A percentile compares a stretch with the other conserved stretches of the same genome.
Conservation (phyloP, 2,888 invertebrate species). For the Aphrophora alni region DNA sequence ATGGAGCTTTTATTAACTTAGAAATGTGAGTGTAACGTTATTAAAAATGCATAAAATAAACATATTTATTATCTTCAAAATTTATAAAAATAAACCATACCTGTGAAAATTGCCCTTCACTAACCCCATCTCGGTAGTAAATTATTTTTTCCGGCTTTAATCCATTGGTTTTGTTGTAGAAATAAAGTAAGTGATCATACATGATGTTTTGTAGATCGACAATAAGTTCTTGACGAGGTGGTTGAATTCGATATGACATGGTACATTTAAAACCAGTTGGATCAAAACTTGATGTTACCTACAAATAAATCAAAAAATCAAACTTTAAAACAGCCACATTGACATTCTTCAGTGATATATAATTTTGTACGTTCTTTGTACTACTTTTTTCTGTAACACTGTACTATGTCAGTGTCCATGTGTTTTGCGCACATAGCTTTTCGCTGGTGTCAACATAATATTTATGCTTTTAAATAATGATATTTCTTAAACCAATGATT, state of each 20-base stretch:
- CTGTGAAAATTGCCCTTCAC: constrained; percentile 80
- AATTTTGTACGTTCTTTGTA: too few species aligned
- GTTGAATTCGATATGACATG: constrained; percentile 78
- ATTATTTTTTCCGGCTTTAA: constrained; percentile 68
- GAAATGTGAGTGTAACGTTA: too few species aligned
- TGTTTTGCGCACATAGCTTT: too few species aligned
- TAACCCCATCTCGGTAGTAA: constrained; percentile 82
- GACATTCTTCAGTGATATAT: too few species aligned
- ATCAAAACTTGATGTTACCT: constrained; percentile 79
- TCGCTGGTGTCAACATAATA: too few species aligned
- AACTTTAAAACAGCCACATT: too few species aligned
- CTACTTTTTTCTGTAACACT: too few species aligned
- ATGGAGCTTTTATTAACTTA: too few species aligned
- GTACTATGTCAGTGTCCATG: too few species aligned
- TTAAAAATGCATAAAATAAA: too few species aligned
- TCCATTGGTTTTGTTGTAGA: constrained; percentile 58
- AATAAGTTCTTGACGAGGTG: constrained; percentile 76
- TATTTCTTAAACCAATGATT: too few species aligned
- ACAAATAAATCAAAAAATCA: constrained; percentile 32
- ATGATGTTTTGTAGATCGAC: constrained; percentile 73
- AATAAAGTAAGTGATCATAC: constrained; percentile 68
- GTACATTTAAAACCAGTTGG: constrained; percentile 71
- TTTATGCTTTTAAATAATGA: too few species aligned
- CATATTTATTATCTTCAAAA: background rate
- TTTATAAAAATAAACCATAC: constrained; percentile 55